Conservation (phyloP, 2,888 invertebrate species). For the Pyrrhosoma nymphula region DNA sequence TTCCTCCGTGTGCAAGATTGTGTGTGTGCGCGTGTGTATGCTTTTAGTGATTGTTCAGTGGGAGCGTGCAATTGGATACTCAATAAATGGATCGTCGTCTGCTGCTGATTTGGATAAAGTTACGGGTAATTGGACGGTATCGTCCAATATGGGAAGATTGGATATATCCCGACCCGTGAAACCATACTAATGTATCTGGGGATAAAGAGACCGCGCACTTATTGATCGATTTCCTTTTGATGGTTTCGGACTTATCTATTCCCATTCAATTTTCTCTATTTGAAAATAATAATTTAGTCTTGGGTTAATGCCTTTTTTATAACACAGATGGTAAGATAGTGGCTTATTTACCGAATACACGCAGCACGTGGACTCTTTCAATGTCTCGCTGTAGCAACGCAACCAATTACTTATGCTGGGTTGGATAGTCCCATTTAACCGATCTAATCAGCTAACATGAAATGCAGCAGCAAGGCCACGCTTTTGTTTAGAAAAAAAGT, state of each 20-base stretch:
- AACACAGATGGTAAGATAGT: background rate
- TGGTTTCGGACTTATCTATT: constrained; percentile 33
- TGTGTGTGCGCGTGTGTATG: background rate
- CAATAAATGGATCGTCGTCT: background rate
- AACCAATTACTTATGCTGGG: background rate
- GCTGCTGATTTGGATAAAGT: background rate
- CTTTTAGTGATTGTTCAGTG: background rate
- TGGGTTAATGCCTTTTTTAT: background rate
- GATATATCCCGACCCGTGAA: constrained; percentile 42
- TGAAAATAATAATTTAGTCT: background rate
- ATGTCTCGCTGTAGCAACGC: background rate
- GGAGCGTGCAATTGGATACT: background rate
- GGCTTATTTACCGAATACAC: background rate
- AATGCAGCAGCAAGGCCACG: no score
- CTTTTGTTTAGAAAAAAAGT: no score
- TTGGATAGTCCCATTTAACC: no score
- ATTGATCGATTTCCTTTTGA: constrained; percentile 49
- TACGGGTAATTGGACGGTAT: background rate
- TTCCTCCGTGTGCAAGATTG: background rate
- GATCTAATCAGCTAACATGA: no score
- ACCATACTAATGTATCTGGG: constrained; percentile 45
- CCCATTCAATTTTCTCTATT: background rate
- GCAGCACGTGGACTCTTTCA: background rate
- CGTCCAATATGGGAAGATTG: constrained; percentile 42
- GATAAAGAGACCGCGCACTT: constrained; percentile 57